phyloP scores from a whole-genome alignment of 2,797 vertebrate species.

The Coreius guichenoti region DNA sequence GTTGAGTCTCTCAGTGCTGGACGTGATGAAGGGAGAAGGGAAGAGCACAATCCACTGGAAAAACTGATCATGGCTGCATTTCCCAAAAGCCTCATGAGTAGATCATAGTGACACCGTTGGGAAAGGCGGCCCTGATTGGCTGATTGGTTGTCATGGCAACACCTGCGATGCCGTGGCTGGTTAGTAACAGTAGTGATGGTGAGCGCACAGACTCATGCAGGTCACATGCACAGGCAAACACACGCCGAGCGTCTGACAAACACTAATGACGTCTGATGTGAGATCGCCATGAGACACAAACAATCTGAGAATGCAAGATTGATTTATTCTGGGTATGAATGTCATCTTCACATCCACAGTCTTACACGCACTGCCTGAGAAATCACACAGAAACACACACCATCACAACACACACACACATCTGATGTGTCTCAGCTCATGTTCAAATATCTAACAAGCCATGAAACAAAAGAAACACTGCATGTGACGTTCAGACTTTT shows the following conservation, averaged over 20 bases:
- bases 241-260: neutral
- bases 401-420: slow-evolving; percentile 31
- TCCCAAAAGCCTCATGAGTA: neutral
- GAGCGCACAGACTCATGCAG: slow-evolving; percentile 44
- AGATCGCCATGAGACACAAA: neutral
- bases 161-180: slow-evolving; percentile 53
- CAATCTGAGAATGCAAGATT: slow-evolving; percentile 18
- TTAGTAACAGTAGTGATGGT: slow-evolving; percentile 65
- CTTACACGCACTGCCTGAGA: slow-evolving; percentile 44
- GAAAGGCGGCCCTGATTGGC: slow-evolving; percentile 67
- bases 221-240: slow-evolving; percentile 17
- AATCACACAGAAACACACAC: slow-evolving; percentile 53
- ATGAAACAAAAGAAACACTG: neutral
- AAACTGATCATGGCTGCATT: slow-evolving; percentile 34
- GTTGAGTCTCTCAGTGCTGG: too few relatives aligned
- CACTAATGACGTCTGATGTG: neutral
- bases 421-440: slow-evolving; percentile 33
- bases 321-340: slow-evolving; percentile 35
- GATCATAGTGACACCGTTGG: neutral
- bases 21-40: neutral
- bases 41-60: slow-evolving; percentile 82
- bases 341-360: slow-evolving; percentile 41
- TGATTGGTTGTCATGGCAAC: slow-evolving; percentile 84
- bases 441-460: neutral
- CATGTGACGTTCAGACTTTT: neutral